Percentiles rank a stretch among this genome's conserved stretches.
These are phyloP conservation scores for Pomacea canaliculata DNA, from an alignment of 2,888 invertebrate genomes.

Conservation along the genomic window DNA sequence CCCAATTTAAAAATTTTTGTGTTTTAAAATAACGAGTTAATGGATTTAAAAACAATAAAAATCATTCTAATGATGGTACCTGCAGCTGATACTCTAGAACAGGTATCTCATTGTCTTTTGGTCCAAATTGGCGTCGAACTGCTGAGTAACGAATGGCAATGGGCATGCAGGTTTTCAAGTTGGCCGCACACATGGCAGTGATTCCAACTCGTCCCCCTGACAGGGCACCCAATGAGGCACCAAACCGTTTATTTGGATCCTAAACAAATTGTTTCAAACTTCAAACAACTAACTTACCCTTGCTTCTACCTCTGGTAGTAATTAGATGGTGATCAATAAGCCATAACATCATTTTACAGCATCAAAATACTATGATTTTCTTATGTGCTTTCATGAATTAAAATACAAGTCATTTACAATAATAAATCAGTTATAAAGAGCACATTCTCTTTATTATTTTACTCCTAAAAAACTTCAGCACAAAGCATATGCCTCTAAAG, in stretches of 20 bases:
- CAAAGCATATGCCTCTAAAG: too few relatives aligned
- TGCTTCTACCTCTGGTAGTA: too few relatives aligned
- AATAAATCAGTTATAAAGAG: too few relatives aligned
- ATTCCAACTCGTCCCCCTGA: conserved; percentile 89
- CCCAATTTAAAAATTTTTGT: too few relatives aligned
- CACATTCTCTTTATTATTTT: too few relatives aligned
- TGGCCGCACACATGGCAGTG: conserved; percentile 74
- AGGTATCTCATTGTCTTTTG: conserved; percentile 80
- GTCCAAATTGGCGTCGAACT: conserved; percentile 88
- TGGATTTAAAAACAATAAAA: not conserved
- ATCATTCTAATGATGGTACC: conserved; percentile 70
- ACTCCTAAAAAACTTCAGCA: too few relatives aligned
- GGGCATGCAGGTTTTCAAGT: conserved; percentile 81
- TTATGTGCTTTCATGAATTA: too few relatives aligned
- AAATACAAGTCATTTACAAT: too few relatives aligned
- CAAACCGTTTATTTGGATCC: conserved; percentile 87
- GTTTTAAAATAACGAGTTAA: not conserved
- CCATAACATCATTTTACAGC: too few relatives aligned
- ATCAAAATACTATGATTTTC: too few relatives aligned
- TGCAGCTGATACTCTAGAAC: conserved; percentile 93
- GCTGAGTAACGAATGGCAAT: conserved; percentile 91
- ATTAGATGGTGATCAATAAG: too few relatives aligned
- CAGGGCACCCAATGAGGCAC: conserved; percentile 84
- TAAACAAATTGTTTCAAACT: conserved; percentile 27
- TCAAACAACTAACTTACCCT: too few relatives aligned